Conservation (phyloP, 1,140 invertebrate genomes). For the Anthonomus grandis region DNA sequence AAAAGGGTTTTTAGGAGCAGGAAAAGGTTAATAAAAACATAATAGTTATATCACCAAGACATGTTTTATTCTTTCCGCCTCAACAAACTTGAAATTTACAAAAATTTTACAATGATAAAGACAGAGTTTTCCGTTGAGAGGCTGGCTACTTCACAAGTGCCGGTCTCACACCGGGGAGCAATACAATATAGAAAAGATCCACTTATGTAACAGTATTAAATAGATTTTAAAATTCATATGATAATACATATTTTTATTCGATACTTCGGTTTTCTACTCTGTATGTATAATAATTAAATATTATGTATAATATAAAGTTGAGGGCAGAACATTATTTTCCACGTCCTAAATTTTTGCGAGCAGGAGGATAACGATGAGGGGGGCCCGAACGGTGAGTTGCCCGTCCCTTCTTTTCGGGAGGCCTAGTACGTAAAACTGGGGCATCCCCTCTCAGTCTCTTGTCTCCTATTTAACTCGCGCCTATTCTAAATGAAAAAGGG, state of each 20-base stretch:
- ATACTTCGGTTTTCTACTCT: constrained; percentile 14
- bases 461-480: constrained; percentile 35
- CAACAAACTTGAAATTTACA: constrained; percentile 58
- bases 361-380: constrained; percentile 34
- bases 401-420: constrained; percentile 23
- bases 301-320: constrained; percentile 4
- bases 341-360: constrained; percentile 34
- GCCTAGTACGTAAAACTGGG: constrained; percentile 39
- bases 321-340: constrained; percentile 37
- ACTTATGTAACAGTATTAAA: constrained; percentile 21
- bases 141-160: constrained; percentile 5
- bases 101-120: constrained; percentile 32
- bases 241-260: constrained; percentile 8
- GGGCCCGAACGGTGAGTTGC: constrained; percentile 33
- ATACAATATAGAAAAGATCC: constrained; percentile 16
- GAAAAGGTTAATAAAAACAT: constrained; percentile 31
- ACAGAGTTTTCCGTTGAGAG: constrained; percentile 1
- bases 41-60: constrained; percentile 57
- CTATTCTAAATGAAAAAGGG: constrained; percentile 33
- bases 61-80: constrained; percentile 68
- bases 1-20: neutral
- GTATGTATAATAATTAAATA: neutral
- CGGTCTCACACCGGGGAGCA: constrained; percentile 11
- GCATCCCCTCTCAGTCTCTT: constrained; percentile 43
- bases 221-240: constrained; percentile 6